Base-by-base conservation (phyloP, 2,797 vertebrate genomes). In the Smutsia gigantea region DNA sequence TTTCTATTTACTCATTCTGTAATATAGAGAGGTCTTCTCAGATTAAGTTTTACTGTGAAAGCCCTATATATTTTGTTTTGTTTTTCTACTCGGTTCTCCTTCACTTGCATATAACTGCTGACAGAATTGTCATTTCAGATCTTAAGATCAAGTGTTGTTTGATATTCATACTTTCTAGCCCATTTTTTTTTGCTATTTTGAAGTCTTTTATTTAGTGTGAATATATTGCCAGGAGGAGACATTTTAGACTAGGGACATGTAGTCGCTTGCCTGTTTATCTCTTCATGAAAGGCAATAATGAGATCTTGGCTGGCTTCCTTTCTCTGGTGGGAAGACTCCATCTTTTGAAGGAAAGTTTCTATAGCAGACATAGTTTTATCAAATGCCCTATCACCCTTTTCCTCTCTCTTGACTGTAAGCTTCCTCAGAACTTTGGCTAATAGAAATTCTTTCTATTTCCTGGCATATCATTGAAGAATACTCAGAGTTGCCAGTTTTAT, bases 401-500 rank as follows among this genome's bases (percentile, higher is more conserved):
- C 37, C 61, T 92, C 69, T 71, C 31, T 79, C 53, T 55, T 55
- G 19, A 19, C 14, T 81, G 7, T 37, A 69, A 25, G 4, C 34
- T 42, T 84, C 34, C 25, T 87, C 23, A 66, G 10, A 72, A 51
- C 14, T 66, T 39, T 88, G 15, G 29, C 37, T 59, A 37, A 39
- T 21, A 75, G 85, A 87, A 90, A 92, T 69, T 78, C 64, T 61
- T 90, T 64, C 68, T 87, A 4, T 55, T 96, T 93, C 66, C 42
- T 94, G 25, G 4, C 7, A 49, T 64, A 68, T 86, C 15, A 34
- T 4, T 81, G 23, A 89, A 66, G n/a, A 61, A 81, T 81, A 42
- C 21, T 96, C 13, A 84, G 37, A 94, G 46, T 72, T 88, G 66
- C 34, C 5, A 78, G 9, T 66, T 90, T 90, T 72, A 63, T 31